These are phyloP conservation scores for Pristionchus mayeri DNA, from an alignment of 2,888 invertebrate genomes.

Conservation along the genomic window DNA sequence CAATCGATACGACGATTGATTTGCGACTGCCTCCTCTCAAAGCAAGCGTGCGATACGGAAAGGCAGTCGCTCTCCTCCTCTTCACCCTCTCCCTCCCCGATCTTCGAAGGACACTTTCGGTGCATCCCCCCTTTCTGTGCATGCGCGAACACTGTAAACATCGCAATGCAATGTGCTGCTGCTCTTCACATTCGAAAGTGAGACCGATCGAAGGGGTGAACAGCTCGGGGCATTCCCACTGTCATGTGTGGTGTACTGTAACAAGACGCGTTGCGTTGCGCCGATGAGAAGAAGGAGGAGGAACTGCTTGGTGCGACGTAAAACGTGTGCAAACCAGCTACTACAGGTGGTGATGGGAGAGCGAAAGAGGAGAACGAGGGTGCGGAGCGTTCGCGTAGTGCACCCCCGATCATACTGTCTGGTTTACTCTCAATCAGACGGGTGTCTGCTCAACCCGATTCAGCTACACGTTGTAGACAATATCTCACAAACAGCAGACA, in stretches of 20 bases:
- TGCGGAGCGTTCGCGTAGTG: background rate
- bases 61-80: background rate
- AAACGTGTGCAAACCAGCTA: too few species aligned
- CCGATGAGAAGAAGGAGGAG: background rate
- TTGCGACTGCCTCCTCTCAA: background rate
- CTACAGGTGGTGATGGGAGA: background rate
- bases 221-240: background rate
- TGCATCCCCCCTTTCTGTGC: background rate
- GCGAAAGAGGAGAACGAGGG: background rate
- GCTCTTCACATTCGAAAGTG: background rate
- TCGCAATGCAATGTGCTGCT: background rate
- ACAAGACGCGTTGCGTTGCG: background rate
- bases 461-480: too few species aligned
- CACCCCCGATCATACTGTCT: background rate
- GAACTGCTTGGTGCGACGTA: background rate
- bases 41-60: background rate
- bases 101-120: slow-evolving; percentile 25
- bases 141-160: slow-evolving; percentile 14
- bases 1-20: background rate
- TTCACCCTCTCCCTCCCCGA: background rate
- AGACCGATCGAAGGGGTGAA: background rate
- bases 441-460: too few species aligned
- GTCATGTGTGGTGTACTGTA: background rate
- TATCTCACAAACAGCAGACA: too few species aligned
- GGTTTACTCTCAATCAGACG: too few species aligned